Conservation (phyloP, 2,113 vertebrate genomes). For the Fregata magnificens region DNA sequence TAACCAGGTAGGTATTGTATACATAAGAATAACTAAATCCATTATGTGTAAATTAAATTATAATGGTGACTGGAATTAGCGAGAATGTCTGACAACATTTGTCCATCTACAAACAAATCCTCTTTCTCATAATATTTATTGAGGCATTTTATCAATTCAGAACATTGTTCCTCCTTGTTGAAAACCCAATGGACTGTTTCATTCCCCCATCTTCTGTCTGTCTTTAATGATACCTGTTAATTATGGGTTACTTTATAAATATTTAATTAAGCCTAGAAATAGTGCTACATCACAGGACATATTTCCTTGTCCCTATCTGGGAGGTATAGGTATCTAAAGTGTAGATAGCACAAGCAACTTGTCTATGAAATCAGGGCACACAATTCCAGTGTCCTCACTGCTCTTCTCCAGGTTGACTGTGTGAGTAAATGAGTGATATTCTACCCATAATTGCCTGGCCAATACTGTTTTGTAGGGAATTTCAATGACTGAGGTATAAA, state of each 20-base stretch:
- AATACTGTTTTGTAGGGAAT: background rate
- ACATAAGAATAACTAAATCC: background rate
- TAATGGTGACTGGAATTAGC: background rate
- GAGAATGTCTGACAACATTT: background rate
- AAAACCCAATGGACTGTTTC: background rate
- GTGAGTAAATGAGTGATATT: background rate
- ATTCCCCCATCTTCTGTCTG: background rate
- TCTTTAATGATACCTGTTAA: background rate
- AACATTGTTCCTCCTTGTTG: background rate
- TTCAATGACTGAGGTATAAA: background rate
- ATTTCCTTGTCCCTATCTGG: background rate
- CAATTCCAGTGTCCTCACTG: background rate
- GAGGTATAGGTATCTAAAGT: background rate
- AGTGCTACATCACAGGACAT: background rate
- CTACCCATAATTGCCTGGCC: background rate
- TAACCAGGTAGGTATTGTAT: background rate
- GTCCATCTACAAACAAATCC: background rate
- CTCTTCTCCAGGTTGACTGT: background rate
- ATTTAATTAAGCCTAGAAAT: conserved; percentile 29
- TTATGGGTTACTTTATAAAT: background rate
- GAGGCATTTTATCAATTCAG: background rate
- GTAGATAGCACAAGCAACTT: background rate
- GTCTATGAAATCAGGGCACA: background rate
- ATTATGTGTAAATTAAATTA: background rate
- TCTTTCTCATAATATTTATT: background rate